Evolutionary conservation across 2,888 invertebrate species (phyloP).

Genomic region (Diarsia brunnea): DNA sequence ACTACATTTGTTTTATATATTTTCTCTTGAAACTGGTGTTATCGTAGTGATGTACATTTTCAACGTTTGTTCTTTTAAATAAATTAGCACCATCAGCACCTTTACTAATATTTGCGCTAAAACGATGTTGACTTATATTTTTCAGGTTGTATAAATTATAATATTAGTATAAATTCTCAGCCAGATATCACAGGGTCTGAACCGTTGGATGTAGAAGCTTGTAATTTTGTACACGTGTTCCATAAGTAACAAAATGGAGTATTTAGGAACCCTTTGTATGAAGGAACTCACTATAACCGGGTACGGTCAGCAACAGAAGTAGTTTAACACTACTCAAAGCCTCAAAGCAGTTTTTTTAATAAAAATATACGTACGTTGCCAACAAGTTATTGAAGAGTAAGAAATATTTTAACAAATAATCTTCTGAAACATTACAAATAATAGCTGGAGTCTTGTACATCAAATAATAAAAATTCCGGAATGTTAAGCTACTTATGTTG

Average conservation of each 20-base stretch:
- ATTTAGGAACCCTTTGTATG: not conserved
- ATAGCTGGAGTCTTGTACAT: too few species aligned
- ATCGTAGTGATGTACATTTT: too few species aligned
- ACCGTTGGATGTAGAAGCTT: not conserved
- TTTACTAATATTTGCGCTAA: not conserved
- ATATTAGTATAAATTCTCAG: not conserved
- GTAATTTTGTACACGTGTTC: not conserved
- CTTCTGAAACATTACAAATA: too few species aligned
- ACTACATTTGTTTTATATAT: not conserved
- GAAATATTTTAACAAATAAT: too few species aligned
- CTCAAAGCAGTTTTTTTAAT: too few species aligned
- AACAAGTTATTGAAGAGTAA: too few species aligned
- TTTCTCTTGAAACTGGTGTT: not conserved
- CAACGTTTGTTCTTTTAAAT: not conserved
- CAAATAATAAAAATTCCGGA: too few species aligned
- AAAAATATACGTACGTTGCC: too few species aligned
- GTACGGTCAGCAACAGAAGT: too few species aligned
- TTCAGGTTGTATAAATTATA: not conserved
- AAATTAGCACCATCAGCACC: not conserved
- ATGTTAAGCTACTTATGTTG: too few species aligned
- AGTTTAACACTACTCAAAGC: too few species aligned
- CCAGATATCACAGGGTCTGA: not conserved
- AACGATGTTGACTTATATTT: not conserved
- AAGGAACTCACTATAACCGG: not conserved
- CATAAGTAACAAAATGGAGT: not conserved